Base-by-base conservation (phyloP, 2,797 vertebrate species). In the Emys orbicularis region DNA sequence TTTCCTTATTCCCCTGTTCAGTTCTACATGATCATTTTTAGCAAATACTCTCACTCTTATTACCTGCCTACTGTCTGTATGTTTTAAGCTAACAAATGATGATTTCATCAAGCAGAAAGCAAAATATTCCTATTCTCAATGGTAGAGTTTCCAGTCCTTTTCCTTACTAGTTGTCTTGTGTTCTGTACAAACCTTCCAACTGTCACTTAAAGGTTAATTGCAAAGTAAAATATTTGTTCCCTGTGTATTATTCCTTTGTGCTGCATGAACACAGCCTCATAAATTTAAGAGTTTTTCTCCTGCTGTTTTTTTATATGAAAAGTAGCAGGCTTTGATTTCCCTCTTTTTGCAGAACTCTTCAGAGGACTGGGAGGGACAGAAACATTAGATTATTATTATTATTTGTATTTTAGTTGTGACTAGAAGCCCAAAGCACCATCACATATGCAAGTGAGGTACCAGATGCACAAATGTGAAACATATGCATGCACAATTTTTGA, bases 211-310 rank as follows among this genome's bases (percentile, higher is more conserved):
- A 34, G 23, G 21, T 15, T 53, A 27, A 65, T 3, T 0, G 2
- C 12, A 31, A 94, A 84, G 59, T 19, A 89, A 88, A 87, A 86
- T 1, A 5, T 27, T 92, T 80, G 52, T 31, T 76, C 25, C 15
- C 57, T 23, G 59, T 81, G 59, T 11, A n/a, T 53, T 37, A 72
- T 41, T 72, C 68, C 16, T 23, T 61, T 61, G 19, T n/a, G 34
- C 29, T 23, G 34, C 16, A 29, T 65, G 57, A 81, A 0, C 0
- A 41, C 5, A 82, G 12, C 15, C 2, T 74, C 59, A 53, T n/a
- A 44, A 87, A 74, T 25, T 3, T 2, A 4, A 80, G 4, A 44
- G 12, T 44, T 91, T 47, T 82, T 79, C 54, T 90, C 34, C 8
- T 10, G 44, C 61, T 77, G 31, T 19, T 34, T 52, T 86, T 85